Conservation (phyloP, 2,797 vertebrate genomes). For the Aldrovandia affinis region DNA sequence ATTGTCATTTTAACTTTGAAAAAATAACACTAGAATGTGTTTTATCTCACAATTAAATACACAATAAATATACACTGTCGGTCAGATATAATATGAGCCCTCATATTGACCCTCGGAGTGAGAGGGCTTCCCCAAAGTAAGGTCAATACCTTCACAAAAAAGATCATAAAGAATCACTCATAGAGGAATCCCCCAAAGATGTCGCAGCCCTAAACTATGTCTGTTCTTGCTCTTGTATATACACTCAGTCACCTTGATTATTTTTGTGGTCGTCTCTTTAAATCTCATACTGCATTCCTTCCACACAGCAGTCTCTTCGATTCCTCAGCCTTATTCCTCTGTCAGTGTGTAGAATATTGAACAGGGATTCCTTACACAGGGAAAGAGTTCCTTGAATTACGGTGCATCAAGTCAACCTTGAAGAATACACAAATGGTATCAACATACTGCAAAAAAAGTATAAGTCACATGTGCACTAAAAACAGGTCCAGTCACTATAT, state of each 20-base stretch:
- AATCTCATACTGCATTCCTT: not conserved
- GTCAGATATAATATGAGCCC: not conserved
- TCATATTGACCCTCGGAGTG: not conserved
- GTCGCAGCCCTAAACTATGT: not conserved
- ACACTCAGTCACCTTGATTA: conserved; percentile 1
- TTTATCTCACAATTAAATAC: not conserved
- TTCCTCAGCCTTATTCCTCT: not conserved
- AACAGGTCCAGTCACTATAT: not conserved
- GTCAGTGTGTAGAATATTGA: not conserved
- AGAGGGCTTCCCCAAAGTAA: not conserved
- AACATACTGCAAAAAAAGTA: not conserved
- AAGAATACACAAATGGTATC: not conserved
- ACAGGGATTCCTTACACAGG: not conserved
- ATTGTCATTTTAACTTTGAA: not conserved
- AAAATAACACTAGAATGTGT: not conserved
- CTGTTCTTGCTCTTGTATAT: not conserved
- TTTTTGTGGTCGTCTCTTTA: not conserved
- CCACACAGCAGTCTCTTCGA: not conserved
- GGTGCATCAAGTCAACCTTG: not conserved
- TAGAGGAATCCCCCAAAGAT: not conserved
- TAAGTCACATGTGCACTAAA: not conserved
- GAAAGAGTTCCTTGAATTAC: not conserved
- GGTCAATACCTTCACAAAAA: not conserved
- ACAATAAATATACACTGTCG: not conserved
- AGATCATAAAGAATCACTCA: not conserved